These are phyloP conservation scores for Acronicta aceris DNA, from an alignment of 2,888 invertebrate genomes.

Conservation along the genomic window DNA sequence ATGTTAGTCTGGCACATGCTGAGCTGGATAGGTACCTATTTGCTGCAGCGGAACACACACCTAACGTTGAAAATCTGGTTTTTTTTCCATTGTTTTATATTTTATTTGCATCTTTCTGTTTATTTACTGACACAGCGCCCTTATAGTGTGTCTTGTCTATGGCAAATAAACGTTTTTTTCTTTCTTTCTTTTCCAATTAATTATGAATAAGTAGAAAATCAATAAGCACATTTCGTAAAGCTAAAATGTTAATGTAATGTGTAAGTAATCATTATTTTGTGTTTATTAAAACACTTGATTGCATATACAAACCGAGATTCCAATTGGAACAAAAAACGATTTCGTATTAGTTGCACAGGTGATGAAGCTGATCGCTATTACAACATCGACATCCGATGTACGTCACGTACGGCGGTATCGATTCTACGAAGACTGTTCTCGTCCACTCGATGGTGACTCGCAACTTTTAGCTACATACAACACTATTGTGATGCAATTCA, in stretches of 20 bases:
- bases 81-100: too few species aligned
- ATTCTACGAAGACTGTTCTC: slow-evolving; percentile 58
- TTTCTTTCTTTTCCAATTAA: too few species aligned
- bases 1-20: too few species aligned
- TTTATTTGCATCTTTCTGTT: too few species aligned
- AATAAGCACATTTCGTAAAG: too few species aligned
- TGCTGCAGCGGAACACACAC: too few species aligned
- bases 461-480: slow-evolving; percentile 66
- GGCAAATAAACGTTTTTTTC: too few species aligned
- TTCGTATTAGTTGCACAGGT: slow-evolving; percentile 45
- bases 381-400: slow-evolving; percentile 30
- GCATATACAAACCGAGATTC: slow-evolving; percentile 31
- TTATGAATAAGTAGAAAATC: too few species aligned
- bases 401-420: slow-evolving; percentile 56
- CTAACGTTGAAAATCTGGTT: too few species aligned
- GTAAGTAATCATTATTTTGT: slow-evolving; percentile 15
- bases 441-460: slow-evolving; percentile 66
- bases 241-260: slow-evolving; percentile 1
- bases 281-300: slow-evolving; percentile 42
- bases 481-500: slow-evolving; percentile 74
- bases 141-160: too few species aligned
- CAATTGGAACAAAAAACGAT: slow-evolving; percentile 40
- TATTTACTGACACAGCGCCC: too few species aligned
- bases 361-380: slow-evolving; percentile 37
- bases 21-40: too few species aligned